Evolutionary conservation across 2,113 vertebrate species (phyloP).

Genomic region (Dascyllus trimaculatus): DNA sequence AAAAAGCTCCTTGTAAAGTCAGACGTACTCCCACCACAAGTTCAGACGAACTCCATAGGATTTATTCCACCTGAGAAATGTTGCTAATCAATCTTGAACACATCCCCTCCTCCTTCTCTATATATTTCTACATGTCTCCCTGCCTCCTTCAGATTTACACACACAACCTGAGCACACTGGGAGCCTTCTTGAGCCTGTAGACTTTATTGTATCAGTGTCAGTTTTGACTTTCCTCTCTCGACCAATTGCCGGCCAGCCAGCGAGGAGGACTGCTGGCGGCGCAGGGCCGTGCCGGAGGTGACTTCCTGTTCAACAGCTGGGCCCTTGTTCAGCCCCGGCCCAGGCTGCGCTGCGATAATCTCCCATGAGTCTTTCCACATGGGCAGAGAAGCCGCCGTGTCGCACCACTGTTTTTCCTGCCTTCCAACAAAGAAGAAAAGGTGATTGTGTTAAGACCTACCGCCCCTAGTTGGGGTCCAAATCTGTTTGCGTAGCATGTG

Average conservation of each 20-base stretch:
- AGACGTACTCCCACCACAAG: conserved; percentile 16
- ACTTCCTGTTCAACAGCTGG: conserved; percentile 85
- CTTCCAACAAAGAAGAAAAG: conserved; percentile 82
- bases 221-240: conserved; percentile 71
- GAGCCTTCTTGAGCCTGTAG: conserved; percentile 71
- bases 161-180: conserved; percentile 67
- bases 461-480: conserved; percentile 65
- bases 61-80: conserved; percentile 62
- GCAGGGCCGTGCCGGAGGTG: conserved; percentile 71
- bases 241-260: conserved; percentile 38
- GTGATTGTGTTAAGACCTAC: conserved; percentile 79
- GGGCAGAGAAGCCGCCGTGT: conserved; percentile 75
- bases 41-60: conserved; percentile 45
- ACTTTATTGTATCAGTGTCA: conserved; percentile 76
- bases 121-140: conserved; percentile 1
- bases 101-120: conserved; percentile 36
- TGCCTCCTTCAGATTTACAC: conserved; percentile 42
- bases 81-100: conserved; percentile 39
- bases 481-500: conserved; percentile 71
- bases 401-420: conserved; percentile 80
- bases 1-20: conserved; percentile 48
- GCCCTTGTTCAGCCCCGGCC: conserved; percentile 71
- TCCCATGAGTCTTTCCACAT: conserved; percentile 83
- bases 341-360: conserved; percentile 74
- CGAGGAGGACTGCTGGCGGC: conserved; percentile 65